These are phyloP conservation scores for Halichoerus grypus DNA, from an alignment of 2,113 vertebrate genomes.

Conservation along the genomic window DNA sequence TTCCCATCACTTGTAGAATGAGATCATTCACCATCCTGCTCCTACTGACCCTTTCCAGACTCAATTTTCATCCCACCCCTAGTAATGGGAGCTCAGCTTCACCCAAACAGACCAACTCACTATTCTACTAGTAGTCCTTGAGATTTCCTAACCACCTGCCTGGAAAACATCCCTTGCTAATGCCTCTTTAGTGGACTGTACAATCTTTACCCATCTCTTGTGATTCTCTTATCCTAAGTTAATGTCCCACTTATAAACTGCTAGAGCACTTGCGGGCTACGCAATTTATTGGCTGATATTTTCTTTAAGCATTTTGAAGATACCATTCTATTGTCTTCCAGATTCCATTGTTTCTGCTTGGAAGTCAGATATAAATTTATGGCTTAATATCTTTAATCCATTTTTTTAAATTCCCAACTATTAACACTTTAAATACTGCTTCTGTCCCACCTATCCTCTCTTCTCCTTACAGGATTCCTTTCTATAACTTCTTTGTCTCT, in stretches of 20 bases:
- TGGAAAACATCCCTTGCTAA: not conserved
- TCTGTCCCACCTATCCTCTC: not conserved
- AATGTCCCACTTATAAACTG: not conserved
- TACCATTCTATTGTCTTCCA: not conserved
- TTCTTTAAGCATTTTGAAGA: slow-evolving; percentile 21
- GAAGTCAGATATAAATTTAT: slow-evolving; percentile 1
- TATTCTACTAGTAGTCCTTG: not conserved
- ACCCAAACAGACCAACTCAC: not conserved
- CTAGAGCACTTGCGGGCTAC: not conserved
- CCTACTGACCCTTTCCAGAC: not conserved
- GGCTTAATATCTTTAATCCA: not conserved
- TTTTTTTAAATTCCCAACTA: not conserved
- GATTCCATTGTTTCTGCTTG: not conserved
- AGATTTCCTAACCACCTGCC: not conserved
- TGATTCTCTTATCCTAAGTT: not conserved
- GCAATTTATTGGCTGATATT: not conserved
- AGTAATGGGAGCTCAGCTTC: not conserved
- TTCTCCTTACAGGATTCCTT: not conserved
- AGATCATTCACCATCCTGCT: not conserved
- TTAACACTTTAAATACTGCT: slow-evolving; percentile 5
- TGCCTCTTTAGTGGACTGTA: not conserved
- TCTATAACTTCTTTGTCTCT: not conserved
- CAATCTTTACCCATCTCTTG: not conserved
- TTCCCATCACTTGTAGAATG: not conserved
- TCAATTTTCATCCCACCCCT: not conserved